Evolutionary conservation across 2,797 vertebrate species (phyloP), one percentile per base, ranked within the genome.

Genomic region (Bradypodion ventrale): DNA sequence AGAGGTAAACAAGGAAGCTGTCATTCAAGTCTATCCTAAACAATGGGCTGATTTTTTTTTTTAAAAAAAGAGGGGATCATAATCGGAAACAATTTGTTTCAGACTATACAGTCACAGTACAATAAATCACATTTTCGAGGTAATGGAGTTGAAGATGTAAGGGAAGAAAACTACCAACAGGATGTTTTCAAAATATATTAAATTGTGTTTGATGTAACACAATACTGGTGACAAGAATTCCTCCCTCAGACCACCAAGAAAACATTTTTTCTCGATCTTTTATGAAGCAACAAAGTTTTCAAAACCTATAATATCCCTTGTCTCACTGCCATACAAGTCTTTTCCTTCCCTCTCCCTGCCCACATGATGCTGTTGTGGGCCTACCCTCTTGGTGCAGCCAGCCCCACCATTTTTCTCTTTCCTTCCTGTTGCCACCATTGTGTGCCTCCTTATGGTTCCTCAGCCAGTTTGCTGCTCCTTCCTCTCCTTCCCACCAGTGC

Each of bases 31-130:
- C 85, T 78, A 85, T 40, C 81, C 83, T 88, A 93, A 94, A 93
- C 93, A 93, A 86, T 69, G 80, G 85, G 83, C 82, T 89, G 86
- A 89, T 87, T n/a, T n/a, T n/a, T n/a, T n/a, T n/a, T n/a, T n/a
- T 93, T 89, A 76, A 66, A 85, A 90, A 76, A 72, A 86, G 87
- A 90, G 82, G 69, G 76, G 78, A 87, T 87, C 85, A 91, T 91
- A 78, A 93, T 93, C 85, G 83, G 72, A 87, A 87, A 83, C 90
- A 89, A 90, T 94, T 94, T 91, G 68, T 89, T 92, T 90, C 80
- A 37, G 80, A 86, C 68, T 85, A 76, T 89, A 85, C 87, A 72
- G 86, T 91, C 80, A 75, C 0, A 84, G 89, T 90, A 87, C 92
- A 75, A 84, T 88, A 92, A 91, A 84, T 87, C 83, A 88, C 90